phyloP scores from a whole-genome alignment of 2,113 vertebrate species.

The Pygoscelis antarcticus region DNA sequence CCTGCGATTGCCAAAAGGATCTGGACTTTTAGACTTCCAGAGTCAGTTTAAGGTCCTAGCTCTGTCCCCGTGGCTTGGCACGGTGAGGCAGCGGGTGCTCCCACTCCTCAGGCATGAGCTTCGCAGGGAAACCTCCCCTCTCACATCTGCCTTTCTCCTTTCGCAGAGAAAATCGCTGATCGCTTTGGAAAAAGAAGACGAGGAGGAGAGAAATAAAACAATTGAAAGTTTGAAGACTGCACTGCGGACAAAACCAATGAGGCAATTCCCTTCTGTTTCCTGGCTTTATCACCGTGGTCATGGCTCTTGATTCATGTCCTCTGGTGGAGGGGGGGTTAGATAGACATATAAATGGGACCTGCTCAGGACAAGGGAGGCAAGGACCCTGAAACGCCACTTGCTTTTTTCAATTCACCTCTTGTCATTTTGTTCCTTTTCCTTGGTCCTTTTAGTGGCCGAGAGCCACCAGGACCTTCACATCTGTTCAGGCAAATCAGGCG shows the following conservation, averaged over 20 bases:
- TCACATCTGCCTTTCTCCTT: constrained; percentile 18
- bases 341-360: not conserved
- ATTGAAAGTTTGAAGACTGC: constrained; percentile 97
- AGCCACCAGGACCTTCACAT: not conserved
- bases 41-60: not conserved
- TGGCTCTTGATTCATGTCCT: not conserved
- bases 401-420: not conserved
- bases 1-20: not conserved
- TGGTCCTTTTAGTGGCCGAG: not conserved
- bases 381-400: not conserved
- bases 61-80: not conserved
- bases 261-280: constrained; percentile 71
- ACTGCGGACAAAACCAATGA: constrained; percentile 97
- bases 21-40: not conserved
- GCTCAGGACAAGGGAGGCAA: not conserved
- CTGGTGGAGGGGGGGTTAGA: not conserved
- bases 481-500: not conserved
- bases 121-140: not conserved
- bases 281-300: fast-evolving
- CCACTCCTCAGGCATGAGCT: fast-evolving
- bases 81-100: fast-evolving
- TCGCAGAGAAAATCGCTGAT: constrained; percentile 92
- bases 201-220: constrained; percentile 97
- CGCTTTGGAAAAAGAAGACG: constrained; percentile 94
- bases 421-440: not conserved